Conservation (phyloP, 1,140 invertebrate genomes). For the Zaprionus capensis region DNA sequence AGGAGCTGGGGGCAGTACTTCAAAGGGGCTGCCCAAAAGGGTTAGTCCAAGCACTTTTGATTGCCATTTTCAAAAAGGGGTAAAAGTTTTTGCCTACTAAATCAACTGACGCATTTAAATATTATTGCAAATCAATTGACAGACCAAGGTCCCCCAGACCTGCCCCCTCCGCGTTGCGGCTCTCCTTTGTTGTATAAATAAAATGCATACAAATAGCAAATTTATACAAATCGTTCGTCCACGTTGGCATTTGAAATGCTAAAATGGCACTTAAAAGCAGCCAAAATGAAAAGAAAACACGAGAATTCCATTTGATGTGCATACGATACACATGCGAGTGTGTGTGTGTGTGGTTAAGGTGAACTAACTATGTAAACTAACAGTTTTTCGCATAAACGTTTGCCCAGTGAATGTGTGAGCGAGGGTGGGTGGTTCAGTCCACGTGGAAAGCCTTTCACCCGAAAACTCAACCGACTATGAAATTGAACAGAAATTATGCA, state of each 20-base stretch:
- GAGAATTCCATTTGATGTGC: conserved; percentile 78
- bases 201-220: conserved; percentile 83
- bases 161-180: neutral
- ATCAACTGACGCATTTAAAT: conserved; percentile 78
- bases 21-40: conserved; percentile 63
- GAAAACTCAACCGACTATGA: conserved; percentile 78
- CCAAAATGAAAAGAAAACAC: conserved; percentile 84
- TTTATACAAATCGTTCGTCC: conserved; percentile 77
- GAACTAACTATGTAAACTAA: conserved; percentile 77
- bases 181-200: conserved; percentile 57
- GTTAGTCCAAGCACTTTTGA: conserved; percentile 56
- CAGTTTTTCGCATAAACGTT: conserved; percentile 49
- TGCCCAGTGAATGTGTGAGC: neutral
- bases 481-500: conserved; percentile 83
- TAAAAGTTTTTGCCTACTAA: conserved; percentile 28
- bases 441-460: conserved; percentile 68
- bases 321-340: no score
- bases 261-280: conserved; percentile 81
- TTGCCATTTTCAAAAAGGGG: conserved; percentile 49
- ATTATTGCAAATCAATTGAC: conserved; percentile 82
- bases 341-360: conserved; percentile 48
- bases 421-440: conserved; percentile 52
- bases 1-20: conserved; percentile 14
- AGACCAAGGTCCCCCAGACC: neutral
- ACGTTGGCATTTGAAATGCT: conserved; percentile 74